Base-by-base conservation (phyloP, 2,888 invertebrate genomes). In the Eurytoma californica region DNA sequence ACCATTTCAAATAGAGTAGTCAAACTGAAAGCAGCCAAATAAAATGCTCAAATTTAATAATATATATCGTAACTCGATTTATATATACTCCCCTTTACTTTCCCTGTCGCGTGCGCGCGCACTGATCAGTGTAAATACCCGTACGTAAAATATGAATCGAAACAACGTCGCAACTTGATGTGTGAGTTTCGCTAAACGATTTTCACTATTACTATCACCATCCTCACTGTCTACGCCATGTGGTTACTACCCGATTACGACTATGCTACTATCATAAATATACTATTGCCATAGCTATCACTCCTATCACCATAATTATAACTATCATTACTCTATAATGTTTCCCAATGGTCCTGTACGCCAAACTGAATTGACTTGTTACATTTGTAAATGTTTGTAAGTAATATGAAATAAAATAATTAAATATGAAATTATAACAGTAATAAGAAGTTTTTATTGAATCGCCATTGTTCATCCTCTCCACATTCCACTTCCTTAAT, bases 351-450 rank as follows among this genome's bases (percentile, higher is more conserved):
- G 86, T 88, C 84, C 86, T 86, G 85, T 88, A 87, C 85, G 88
- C 87, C 86, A 88, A 88, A 88, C 87, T 87, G 87, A 88, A 88
- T 88, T 88, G 87, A 88, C 85, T 88, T 88, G 88, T 88, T 88
- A 87, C 87, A 88, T 88, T 88, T 88, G 88, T 88, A 88, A 88
- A 88, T 88, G 88, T 88, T 88, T 88, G 88, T 88, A 88, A 88
- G 88, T 88, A 88, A 85, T 86, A 87, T 85, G 84, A 86, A 87
- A 88, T 87, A 88, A 87, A 88, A 86, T 87, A 86, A 88, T 87
- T 86, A 84, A 86, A 84, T 86, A 86, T 85, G 85, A 86, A 84
- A 83, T 57, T 58, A 72, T 61, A 51, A 39, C 18, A 30, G 53
- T 55, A 57, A 69, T 68, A 30, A 18, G 39, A 39, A 39, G 39